Evolutionary conservation across 2,797 vertebrate genomes (phyloP).

Genomic region (Syndactyla subalaris): DNA sequence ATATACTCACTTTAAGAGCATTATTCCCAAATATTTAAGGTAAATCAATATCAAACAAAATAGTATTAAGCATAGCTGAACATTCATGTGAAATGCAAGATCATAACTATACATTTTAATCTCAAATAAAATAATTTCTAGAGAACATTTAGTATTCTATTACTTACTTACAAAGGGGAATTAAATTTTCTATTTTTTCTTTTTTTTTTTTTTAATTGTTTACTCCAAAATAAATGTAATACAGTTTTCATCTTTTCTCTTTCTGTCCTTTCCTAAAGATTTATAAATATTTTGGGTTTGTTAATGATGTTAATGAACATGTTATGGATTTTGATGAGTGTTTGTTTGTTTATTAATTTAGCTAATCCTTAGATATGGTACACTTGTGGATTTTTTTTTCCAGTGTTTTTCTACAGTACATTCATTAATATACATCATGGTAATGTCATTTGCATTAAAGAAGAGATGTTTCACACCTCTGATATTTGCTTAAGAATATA

Average conservation of each 20-base stretch:
- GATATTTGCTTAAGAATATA: background rate
- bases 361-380: background rate
- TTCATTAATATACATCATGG: background rate
- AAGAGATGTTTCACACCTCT: background rate
- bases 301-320: background rate
- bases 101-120: background rate
- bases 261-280: background rate
- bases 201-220: background rate
- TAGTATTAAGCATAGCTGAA: background rate
- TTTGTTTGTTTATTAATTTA: background rate
- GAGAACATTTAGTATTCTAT: background rate
- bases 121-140: background rate
- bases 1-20: background rate
- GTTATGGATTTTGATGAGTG: background rate
- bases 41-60: background rate
- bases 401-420: background rate
- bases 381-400: background rate
- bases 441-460: background rate
- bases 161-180: background rate
- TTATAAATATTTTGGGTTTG: background rate
- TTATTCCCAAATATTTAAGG: background rate
- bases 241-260: background rate
- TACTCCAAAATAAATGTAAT: background rate
- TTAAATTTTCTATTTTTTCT: background rate
- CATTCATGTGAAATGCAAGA: background rate